Conservation (phyloP, 1,140 invertebrate genomes). For the Drosophila kepulauana region DNA sequence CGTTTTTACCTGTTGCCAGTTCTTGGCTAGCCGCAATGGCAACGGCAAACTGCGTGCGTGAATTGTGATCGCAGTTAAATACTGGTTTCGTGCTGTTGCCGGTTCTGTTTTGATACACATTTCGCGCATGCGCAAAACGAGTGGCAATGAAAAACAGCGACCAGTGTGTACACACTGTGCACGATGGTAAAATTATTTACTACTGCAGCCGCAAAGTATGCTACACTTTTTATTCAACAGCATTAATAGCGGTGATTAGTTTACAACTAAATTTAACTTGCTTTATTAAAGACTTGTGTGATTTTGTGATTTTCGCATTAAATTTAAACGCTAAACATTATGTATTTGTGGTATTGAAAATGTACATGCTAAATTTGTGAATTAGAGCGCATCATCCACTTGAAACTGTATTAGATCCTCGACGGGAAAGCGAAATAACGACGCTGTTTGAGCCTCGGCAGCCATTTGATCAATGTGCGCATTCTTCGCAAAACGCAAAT, state of each 20-base stretch:
- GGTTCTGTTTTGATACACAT: constrained; percentile 72
- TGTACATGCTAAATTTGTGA: constrained; percentile 16
- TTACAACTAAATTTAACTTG: neutral
- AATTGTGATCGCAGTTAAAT: constrained; percentile 55
- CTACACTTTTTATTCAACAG: constrained; percentile 2
- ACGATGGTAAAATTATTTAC: neutral
- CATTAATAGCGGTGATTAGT: neutral
- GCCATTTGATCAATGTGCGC: constrained; percentile 75
- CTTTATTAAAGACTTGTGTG: neutral
- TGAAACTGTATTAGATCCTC: constrained; percentile 83
- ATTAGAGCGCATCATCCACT: constrained; percentile 77
- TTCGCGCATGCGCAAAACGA: constrained; percentile 71
- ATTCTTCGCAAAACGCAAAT: constrained; percentile 61
- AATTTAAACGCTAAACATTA: constrained; percentile 17
- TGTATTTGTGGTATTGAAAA: constrained; percentile 22
- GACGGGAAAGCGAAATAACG: constrained; percentile 79
- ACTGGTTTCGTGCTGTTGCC: constrained; percentile 73
- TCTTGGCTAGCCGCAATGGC: constrained; percentile 14
- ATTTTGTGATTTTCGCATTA: neutral
- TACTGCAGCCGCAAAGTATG: constrained; percentile 21
- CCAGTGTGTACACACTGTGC: constrained; percentile 45
- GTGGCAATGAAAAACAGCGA: constrained; percentile 60
- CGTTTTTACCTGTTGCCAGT: constrained; percentile 68
- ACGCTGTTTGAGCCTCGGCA: constrained; percentile 76
- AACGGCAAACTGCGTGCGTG: constrained; percentile 24